Base-by-base conservation (phyloP, 2,888 invertebrate genomes). In the Drosophila cognata region DNA sequence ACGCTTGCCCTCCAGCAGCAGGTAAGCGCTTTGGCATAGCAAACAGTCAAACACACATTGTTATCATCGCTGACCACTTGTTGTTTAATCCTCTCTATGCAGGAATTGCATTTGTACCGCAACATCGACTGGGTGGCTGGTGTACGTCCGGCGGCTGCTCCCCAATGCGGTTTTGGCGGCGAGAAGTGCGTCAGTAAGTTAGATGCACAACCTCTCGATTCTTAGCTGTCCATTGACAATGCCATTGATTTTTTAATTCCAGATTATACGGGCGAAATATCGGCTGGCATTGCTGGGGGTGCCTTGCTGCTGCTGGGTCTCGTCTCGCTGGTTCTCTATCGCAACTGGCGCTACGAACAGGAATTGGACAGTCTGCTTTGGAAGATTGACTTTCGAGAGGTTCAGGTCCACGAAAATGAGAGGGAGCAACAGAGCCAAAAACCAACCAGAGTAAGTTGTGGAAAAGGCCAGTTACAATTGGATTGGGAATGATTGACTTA, bases 331-430 rank as follows among this genome's bases (percentile, higher is more conserved):
- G 95, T 97, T 0, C 94, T 97, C 16, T 97, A 96, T 94, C 95
- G 98, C 70, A 98, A 98, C 92, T 98, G 98, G 98, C 95, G 96
- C 46, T 98, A 98, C 93, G 98, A 98, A 91, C 98, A 98, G 91
- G 98, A 98, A 91, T 94, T 98, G 78, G 98, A 98, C 92, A 98
- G 97, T 64, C 94, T 98, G 46, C 94, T 98, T 46, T 98, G 98
- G 98, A 98, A 98, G 94, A 96, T 98, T 68, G 98, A 98, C 94
- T 98, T 96, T 93, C 95, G 96, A 74, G 98, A 98, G 88, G 96
- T 98, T 56, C 96, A 97, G 90, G 94, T 97, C 82, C 95, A 95
- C 82, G 95, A 95, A 67, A 93, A 85, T 77, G 94, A 94, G 79
- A 94, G 94, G 67, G 94, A 94, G 71, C 91, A 93, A 46, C 83